Base-by-base conservation (phyloP, 2,113 vertebrate genomes). In the Sapayoa aenigma region DNA sequence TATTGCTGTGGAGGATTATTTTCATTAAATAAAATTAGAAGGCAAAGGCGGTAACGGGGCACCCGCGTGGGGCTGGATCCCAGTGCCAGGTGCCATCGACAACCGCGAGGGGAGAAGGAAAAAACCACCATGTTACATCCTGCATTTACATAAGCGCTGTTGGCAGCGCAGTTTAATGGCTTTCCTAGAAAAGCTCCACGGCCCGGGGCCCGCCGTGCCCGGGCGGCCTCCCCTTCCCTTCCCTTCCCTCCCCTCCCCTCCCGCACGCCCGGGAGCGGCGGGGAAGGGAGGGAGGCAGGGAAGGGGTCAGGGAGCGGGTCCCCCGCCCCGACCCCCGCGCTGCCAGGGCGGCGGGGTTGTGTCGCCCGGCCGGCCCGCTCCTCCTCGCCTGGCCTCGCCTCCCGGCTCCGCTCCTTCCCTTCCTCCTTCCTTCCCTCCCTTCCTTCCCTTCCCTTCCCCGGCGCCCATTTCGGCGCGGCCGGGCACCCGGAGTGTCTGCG, bases 401-500 rank as follows among this genome's bases (percentile, higher is more conserved):
- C 86, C 77, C 68, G 52, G 68, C 86, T 67, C 59, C 90, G 84
- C 81, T 92, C 88, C 86, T 81, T 89, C 77, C 86, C 77, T 89
- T 89, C 86, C 60, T 74, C 68, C 66, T 66, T 80, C 68, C 76
- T 72, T 77, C 73, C 84, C 9, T 87, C 72, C 58, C 58, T 35
- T 71, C 74, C 59, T 47, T 86, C 71, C 56, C 73, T 58, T 84
- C 85, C 76, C 56, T 78, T 58, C 86, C 65, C 86, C 66, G 93
- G 94, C 78, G 98, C 98, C 97, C 98, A 99, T 99, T 99, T 99
- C 98, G 94, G 98, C 98, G 95, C 98, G 98, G 98, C 98, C 81
- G 98, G 99, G 98, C 99, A 98, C 98, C 93, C 98, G 95, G 98
- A 98, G 98, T 97, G 98, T 98, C 98, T 98, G 98, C 96, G 96